Evolutionary conservation across 2,113 vertebrate genomes (phyloP), one percentile per base, ranked within the genome.

Genomic region (Rhadina sibilatrix): DNA sequence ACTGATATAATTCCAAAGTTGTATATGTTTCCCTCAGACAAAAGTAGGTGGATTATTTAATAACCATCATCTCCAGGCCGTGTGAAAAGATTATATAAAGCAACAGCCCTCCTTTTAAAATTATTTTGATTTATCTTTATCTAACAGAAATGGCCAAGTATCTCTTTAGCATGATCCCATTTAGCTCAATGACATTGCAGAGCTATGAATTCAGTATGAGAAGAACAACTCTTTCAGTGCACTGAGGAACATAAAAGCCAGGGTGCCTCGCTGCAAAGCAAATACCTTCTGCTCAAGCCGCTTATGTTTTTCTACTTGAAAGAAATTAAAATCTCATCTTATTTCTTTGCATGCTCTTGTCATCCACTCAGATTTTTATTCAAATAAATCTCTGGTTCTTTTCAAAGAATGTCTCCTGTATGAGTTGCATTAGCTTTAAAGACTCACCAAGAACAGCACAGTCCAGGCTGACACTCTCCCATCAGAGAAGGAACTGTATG

Each of bases 401-500:
- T 89, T 89, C 83, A 92, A 93, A 90, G 40, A 79, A 53, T 27
- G n/a, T 79, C 52, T 74, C 93, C 64, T 25, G 0, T 91, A 70
- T 56, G 65, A 84, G 68, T 64, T 88, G 37, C 61, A 53, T 90
- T 92, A 93, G 33, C 78, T 90, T 93, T 93, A 95, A 92, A 92
- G 79, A 96, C 94, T 96, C 83, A 94, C 88, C 92, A 81, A 75
- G 80, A 86, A 35, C 71, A 81, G 72, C 60, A 60, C 0, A 0
- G 76, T 94, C 81, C 94, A 78, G 69, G 80, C 72, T 95, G 93
- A 81, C 80, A 71, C 44, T 80, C 81, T 91, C 91, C 83, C 93
- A 61, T 38, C 79, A 83, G 56, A 47, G 90, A 83, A 83, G 68
- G 54, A 83, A 42, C 90, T 74, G 64, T 56, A 33, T 63, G 47